Evolutionary conservation across 2,888 invertebrate genomes (phyloP), one percentile per base, ranked within the genome.

Genomic region (Drosophila macrospina): DNA sequence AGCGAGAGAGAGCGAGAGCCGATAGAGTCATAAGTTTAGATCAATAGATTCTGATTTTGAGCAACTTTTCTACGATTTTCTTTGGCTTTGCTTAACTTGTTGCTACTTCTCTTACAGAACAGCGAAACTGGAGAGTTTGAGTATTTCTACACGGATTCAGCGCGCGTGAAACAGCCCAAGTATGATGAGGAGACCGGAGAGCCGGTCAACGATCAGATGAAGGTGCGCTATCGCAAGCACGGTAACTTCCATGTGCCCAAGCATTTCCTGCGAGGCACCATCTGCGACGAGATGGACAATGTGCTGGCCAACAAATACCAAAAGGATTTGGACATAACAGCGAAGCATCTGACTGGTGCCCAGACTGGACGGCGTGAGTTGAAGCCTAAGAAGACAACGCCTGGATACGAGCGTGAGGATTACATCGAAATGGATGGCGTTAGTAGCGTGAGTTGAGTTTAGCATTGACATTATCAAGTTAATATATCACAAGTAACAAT

Each of bases 181-280:
- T 91, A 87, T 65, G 91, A 92, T 70, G 89, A 90, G 44, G 92
- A 92, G 74, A 92, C 92, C 20, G 92, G 92, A 0, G 92, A 92
- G 44, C 91, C 92, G 2, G 78, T 90, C 2, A 86, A 84, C 32
- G 90, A 85, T 30, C 88, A 88, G 56, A 69, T 86, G 62, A 89
- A 88, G 51, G 84, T 91, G n/a, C 91, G 89, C 37, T 91, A 90
- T 66, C 72, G 86, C 13, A 92, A 92, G 68, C 89, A 89, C 42
- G 89, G 89, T 15, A 80, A 89, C 30, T 92, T 92, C 69, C 90
- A 91, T 69, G 89, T 92, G 41, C 92, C 92, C 0, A 90, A 86
- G 47, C 73, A 89, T 57, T 91, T 86, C 30, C 66, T 92, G 45
- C 86, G 86, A 1, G 90, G 83, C 41, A 80, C 85, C 5, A 52